Evolutionary conservation across 1,140 invertebrate species (phyloP).

Genomic region (Vanessa tameamea): DNA sequence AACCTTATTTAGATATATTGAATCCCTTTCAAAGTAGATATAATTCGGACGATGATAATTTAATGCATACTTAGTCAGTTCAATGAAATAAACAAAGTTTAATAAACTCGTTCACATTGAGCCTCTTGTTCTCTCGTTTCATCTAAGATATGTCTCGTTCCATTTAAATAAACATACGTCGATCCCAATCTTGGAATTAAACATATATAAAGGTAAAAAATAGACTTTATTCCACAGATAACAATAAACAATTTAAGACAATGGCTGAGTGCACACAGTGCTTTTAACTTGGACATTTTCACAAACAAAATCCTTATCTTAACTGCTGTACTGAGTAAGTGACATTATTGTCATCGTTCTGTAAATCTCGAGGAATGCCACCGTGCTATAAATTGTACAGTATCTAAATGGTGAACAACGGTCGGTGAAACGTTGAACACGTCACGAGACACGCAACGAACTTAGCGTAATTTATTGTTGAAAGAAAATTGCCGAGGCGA

Average conservation of each 20-base stretch:
- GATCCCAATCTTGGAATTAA: not conserved
- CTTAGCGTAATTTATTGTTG: constrained; percentile 25
- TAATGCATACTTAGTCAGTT: too few species aligned
- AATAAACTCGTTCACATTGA: not conserved
- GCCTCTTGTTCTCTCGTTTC: not conserved
- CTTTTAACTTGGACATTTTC: constrained; percentile 18
- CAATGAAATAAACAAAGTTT: not conserved
- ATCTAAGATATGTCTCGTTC: not conserved
- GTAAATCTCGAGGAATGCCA: constrained; percentile 42
- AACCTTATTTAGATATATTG: too few species aligned
- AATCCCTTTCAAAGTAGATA: too few species aligned
- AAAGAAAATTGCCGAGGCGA: constrained; percentile 11
- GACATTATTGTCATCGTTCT: constrained; percentile 45
- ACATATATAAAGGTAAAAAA: not conserved
- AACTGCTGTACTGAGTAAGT: constrained; percentile 22
- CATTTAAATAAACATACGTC: constrained; percentile 4
- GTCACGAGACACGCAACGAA: constrained; percentile 32
- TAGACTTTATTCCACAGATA: constrained; percentile 6
- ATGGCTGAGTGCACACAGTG: not conserved
- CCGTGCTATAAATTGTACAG: constrained; percentile 40
- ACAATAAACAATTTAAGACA: constrained; percentile 5
- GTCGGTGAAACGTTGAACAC: constrained; percentile 13
- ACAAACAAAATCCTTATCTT: constrained; percentile 33
- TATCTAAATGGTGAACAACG: constrained; percentile 46
- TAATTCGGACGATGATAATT: too few species aligned